Percentiles rank a stretch among this genome's conserved stretches.
Conservation (phyloP, 2,888 invertebrate species). For the Sarcophaga rosellei region DNA sequence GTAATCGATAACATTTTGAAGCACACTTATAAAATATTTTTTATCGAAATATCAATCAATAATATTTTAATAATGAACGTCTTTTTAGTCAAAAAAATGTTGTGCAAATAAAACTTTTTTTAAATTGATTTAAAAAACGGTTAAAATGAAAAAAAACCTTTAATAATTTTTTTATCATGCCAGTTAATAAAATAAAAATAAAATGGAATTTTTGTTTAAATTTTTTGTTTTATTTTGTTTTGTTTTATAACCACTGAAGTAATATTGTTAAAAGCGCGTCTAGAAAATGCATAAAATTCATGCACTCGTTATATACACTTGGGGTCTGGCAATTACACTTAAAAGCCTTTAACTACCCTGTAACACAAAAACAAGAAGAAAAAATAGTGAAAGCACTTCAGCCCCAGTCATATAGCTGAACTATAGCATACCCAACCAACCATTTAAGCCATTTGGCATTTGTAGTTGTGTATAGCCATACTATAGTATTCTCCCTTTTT, state of each 20-base stretch:
- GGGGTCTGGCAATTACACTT: conserved; percentile 76
- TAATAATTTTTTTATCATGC: too few species aligned
- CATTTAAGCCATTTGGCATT: conserved; percentile 69
- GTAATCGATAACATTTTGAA: too few species aligned
- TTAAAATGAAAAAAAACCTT: too few species aligned
- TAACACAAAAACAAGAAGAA: conserved; percentile 41
- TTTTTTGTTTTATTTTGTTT: neutral
- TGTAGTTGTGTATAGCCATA: conserved; percentile 13
- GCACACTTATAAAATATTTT: too few species aligned
- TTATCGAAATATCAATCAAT: too few species aligned
- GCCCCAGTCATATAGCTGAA: conserved; percentile 41
- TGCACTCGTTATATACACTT: conserved; percentile 67
- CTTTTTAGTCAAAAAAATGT: too few species aligned
- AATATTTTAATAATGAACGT: too few species aligned
- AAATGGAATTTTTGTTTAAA: neutral
- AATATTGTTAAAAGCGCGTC: conserved; percentile 76
- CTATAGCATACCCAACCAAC: conserved; percentile 50
- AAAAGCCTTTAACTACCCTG: conserved; percentile 71
- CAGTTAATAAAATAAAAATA: too few species aligned
- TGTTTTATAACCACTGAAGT: conserved; percentile 61
- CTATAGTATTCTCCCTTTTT: neutral
- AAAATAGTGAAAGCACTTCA: conserved; percentile 53
- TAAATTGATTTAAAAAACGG: too few species aligned
- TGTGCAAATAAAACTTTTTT: too few species aligned
- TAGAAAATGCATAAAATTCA: conserved; percentile 70